A percentile compares a stretch with the other conserved stretches of the same genome.
These are phyloP conservation scores for Drosophila mimetica DNA, from an alignment of 2,888 invertebrate species.

Conservation along the genomic window DNA sequence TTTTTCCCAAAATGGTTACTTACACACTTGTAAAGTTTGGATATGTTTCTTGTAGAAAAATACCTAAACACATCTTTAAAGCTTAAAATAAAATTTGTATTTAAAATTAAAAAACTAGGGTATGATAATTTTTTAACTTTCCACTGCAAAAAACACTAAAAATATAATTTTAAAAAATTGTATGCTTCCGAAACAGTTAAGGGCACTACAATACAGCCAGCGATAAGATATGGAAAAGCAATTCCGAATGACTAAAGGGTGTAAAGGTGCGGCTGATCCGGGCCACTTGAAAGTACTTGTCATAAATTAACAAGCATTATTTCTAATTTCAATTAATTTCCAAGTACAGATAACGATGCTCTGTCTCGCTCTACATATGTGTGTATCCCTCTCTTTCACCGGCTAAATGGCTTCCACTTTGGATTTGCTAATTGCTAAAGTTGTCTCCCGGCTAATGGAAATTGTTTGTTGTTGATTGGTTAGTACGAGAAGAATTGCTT, in stretches of 20 bases:
- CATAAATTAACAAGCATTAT: slow-evolving; percentile 40
- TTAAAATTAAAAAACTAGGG: no score
- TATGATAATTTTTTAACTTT: not conserved
- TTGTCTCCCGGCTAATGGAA: slow-evolving; percentile 23
- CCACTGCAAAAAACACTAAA: not conserved
- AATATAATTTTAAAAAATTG: not conserved
- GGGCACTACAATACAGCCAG: slow-evolving; percentile 16
- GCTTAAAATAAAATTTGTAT: not conserved
- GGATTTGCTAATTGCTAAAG: slow-evolving; percentile 27
- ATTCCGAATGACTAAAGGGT: slow-evolving; percentile 8
- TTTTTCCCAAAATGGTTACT: no score
- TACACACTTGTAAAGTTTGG: not conserved
- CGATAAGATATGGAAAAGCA: slow-evolving; percentile 32
- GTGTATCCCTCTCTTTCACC: slow-evolving; percentile 1
- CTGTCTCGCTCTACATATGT: slow-evolving; percentile 3
- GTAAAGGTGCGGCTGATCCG: slow-evolving; percentile 23
- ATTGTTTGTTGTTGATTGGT: slow-evolving; percentile 33
- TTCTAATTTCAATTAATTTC: slow-evolving; percentile 42
- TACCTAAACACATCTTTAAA: not conserved
- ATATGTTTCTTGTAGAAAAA: not conserved
- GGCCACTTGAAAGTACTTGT: slow-evolving; percentile 36
- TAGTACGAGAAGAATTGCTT: slow-evolving; percentile 20
- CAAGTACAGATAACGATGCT: slow-evolving; percentile 23
- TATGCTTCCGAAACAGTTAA: not conserved
- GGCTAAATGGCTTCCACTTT: slow-evolving; percentile 31